Evolutionary conservation across 2,888 invertebrate species (phyloP).

Genomic region (Papilio gigon): DNA sequence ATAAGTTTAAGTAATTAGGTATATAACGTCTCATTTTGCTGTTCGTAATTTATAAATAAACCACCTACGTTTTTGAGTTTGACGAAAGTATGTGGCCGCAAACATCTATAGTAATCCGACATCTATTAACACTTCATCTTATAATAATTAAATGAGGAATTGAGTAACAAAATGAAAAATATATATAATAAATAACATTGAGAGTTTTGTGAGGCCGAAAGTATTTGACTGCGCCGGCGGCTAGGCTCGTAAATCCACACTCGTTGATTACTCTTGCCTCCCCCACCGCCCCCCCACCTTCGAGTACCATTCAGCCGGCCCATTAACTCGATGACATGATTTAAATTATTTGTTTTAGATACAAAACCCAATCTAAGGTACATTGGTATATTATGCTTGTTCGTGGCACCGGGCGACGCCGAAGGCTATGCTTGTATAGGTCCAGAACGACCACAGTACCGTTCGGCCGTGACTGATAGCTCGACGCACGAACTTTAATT

Average conservation of each 20-base stretch:
- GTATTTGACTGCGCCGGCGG: constrained; percentile 12
- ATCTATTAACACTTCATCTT: neutral
- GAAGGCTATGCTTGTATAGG: constrained; percentile 53
- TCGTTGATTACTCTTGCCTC: constrained; percentile 67
- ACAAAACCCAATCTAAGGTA: constrained; percentile 60
- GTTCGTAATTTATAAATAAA: too few relatives aligned
- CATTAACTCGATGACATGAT: constrained; percentile 57
- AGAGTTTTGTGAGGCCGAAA: constrained; percentile 6
- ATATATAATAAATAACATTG: neutral
- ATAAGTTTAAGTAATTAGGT: too few relatives aligned
- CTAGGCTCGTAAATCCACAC: constrained; percentile 63
- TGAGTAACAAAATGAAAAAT: constrained; percentile 14
- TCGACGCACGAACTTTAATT: constrained; percentile 49
- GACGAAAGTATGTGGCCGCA: neutral
- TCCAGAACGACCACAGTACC: constrained; percentile 54
- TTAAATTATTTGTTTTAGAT: constrained; percentile 61
- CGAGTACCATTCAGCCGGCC: constrained; percentile 60
- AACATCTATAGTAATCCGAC: neutral
- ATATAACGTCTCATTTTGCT: too few relatives aligned
- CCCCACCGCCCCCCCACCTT: constrained; percentile 47
- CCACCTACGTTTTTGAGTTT: too few relatives aligned
- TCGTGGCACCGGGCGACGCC: constrained; percentile 56
- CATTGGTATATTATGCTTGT: constrained; percentile 69
- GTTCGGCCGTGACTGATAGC: constrained; percentile 51
- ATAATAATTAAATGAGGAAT: constrained; percentile 14